Conservation (phyloP, 2,888 invertebrate species). For the Dynastes maya region DNA sequence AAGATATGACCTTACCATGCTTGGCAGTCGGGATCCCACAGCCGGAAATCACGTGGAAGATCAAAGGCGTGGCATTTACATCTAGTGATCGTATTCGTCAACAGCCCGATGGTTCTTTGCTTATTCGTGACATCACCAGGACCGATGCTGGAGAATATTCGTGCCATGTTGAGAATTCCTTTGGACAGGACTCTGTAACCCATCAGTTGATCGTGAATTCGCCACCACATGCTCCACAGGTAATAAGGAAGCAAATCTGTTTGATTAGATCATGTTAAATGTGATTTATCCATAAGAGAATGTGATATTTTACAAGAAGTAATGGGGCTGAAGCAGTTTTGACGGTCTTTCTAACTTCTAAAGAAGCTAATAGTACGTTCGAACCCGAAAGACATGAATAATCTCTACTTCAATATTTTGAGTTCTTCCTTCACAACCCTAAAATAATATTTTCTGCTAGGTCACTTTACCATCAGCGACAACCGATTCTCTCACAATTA, state of each 20-base stretch:
- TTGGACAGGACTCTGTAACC: constrained; percentile 93
- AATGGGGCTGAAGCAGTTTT: neutral
- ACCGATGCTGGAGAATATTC: constrained; percentile 96
- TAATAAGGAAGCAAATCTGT: constrained; percentile 57
- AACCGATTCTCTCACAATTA: constrained; percentile 82
- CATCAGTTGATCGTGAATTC: constrained; percentile 90
- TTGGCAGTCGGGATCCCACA: constrained; percentile 93
- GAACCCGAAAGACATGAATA: too few relatives aligned
- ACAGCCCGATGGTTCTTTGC: constrained; percentile 91
- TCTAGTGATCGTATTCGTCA: constrained; percentile 88
- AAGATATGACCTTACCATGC: constrained; percentile 93
- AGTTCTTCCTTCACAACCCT: too few relatives aligned
- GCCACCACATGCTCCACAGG: constrained; percentile 81
- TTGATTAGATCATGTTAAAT: too few relatives aligned
- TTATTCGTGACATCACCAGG: constrained; percentile 90
- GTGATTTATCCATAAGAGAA: too few relatives aligned
- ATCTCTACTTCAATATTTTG: too few relatives aligned
- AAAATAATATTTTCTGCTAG: constrained; percentile 59
- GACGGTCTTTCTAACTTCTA: neutral
- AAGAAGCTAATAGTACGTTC: neutral
- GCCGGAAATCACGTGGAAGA: constrained; percentile 92
- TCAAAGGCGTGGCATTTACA: constrained; percentile 85
- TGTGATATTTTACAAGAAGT: too few relatives aligned
- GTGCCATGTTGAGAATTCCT: constrained; percentile 93
- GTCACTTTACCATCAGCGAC: constrained; percentile 83